These are phyloP conservation scores for Nymphalis c-album DNA, from an alignment of 2,888 invertebrate genomes.

Conservation along the genomic window DNA sequence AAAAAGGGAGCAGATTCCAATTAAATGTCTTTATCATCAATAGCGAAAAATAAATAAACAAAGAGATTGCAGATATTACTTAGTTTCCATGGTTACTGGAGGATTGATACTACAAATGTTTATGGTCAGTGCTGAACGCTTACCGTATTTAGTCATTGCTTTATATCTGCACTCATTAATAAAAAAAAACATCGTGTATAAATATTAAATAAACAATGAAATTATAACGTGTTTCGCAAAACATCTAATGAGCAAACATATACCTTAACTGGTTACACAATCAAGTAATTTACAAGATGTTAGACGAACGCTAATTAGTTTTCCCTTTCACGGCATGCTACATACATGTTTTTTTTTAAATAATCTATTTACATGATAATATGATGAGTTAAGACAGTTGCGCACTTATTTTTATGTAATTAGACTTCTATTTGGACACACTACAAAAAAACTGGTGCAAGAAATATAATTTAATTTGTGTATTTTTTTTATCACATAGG, in stretches of 20 bases:
- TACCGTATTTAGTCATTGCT: too few species aligned
- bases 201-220: neutral
- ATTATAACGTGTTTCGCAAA: neutral
- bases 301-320: slow-evolving; percentile 32
- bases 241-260: slow-evolving; percentile 6
- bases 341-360: slow-evolving; percentile 5
- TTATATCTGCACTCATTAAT: too few species aligned
- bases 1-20: too few species aligned
- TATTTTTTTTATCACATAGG: too few species aligned
- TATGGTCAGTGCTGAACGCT: too few species aligned
- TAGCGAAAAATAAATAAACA: too few species aligned
- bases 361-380: neutral
- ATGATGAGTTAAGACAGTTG: neutral
- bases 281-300: slow-evolving; percentile 14
- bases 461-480: too few species aligned
- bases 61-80: too few species aligned
- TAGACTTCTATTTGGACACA: neutral
- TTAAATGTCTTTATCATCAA: too few species aligned
- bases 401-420: neutral
- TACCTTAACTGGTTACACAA: slow-evolving; percentile 10
- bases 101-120: too few species aligned
- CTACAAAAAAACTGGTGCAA: too few species aligned
- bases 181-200: neutral
- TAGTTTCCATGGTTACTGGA: too few species aligned
- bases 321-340: slow-evolving; percentile 31